Evolutionary conservation across 2,888 invertebrate species (phyloP).

Genomic region (Platerodrilus igneus): DNA sequence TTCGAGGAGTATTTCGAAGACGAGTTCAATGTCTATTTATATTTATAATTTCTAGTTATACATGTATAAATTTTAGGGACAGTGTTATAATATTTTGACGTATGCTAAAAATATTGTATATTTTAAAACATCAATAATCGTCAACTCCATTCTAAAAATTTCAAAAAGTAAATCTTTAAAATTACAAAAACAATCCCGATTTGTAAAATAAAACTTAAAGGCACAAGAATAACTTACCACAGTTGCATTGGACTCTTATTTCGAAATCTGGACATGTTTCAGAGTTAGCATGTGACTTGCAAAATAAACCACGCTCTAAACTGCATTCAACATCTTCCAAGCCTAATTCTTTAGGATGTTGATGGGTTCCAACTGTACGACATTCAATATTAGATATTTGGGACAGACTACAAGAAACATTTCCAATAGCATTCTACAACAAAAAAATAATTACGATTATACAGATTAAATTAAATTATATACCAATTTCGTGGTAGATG

Average conservation of each 20-base stretch:
- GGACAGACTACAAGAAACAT: slow-evolving; percentile 57
- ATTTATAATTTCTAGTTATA: no score
- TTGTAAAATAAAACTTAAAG: background rate
- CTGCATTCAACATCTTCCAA: slow-evolving; percentile 75
- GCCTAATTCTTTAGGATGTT: slow-evolving; percentile 63
- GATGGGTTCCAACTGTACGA: slow-evolving; percentile 61
- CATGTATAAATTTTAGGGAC: no score
- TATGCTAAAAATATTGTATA: no score
- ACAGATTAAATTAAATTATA: slow-evolving; percentile 25
- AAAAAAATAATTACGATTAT: slow-evolving; percentile 9
- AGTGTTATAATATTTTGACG: no score
- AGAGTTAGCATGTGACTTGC: slow-evolving; percentile 46
- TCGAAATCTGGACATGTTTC: slow-evolving; percentile 74
- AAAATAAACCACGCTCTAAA: slow-evolving; percentile 66
- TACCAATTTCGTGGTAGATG: slow-evolving; percentile 54
- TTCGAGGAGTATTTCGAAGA: no score
- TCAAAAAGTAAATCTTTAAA: no score
- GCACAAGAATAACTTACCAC: slow-evolving; percentile 41
- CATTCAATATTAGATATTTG: slow-evolving; percentile 72
- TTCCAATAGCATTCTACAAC: slow-evolving; percentile 28
- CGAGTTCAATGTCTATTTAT: no score
- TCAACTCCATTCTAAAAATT: no score
- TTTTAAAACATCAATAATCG: no score
- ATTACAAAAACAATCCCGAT: no score
- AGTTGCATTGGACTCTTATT: slow-evolving; percentile 69